Evolutionary conservation across 2,888 invertebrate species (phyloP).

Genomic region (Dorcus hopei): DNA sequence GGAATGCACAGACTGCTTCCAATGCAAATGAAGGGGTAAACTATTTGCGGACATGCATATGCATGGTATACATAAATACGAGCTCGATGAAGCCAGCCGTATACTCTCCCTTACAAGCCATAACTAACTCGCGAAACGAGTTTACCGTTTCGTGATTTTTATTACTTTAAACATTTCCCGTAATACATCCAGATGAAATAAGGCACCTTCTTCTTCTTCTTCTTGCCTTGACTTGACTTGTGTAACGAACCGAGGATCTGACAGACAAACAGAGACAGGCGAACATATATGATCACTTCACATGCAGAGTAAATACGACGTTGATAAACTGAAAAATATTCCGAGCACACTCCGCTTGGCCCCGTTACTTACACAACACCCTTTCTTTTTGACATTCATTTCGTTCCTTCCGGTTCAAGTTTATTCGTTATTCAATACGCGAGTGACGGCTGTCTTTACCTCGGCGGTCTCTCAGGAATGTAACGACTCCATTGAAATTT

Average conservation of each 20-base stretch:
- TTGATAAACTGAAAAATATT: slow-evolving; percentile 33
- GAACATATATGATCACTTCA: slow-evolving; percentile 28
- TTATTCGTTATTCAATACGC: slow-evolving; percentile 32
- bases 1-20: slow-evolving; percentile 15
- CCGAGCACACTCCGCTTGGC: slow-evolving; percentile 32
- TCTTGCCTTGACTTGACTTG: slow-evolving; percentile 27
- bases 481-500: slow-evolving; percentile 17
- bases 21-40: slow-evolving; percentile 19
- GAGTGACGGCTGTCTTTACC: slow-evolving; percentile 26
- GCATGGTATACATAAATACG: slow-evolving; percentile 20
- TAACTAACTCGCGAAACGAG: neutral
- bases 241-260: slow-evolving; percentile 43
- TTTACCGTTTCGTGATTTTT: neutral
- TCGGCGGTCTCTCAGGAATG: slow-evolving; percentile 16
- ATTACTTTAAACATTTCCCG: slow-evolving; percentile 10
- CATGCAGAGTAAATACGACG: slow-evolving; percentile 21
- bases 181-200: slow-evolving; percentile 25
- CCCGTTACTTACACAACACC: slow-evolving; percentile 29
- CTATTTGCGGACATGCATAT: slow-evolving; percentile 22
- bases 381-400: slow-evolving; percentile 33
- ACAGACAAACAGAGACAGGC: slow-evolving; percentile 32
- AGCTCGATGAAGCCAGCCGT: neutral
- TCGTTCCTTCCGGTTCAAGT: slow-evolving; percentile 26
- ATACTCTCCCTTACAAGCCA: slow-evolving; percentile 2
- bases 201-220: slow-evolving; percentile 1